A percentile compares a stretch with the other conserved stretches of the same genome.
Conservation (phyloP, 2,113 vertebrate species). For the Motacilla tschutschensis region DNA sequence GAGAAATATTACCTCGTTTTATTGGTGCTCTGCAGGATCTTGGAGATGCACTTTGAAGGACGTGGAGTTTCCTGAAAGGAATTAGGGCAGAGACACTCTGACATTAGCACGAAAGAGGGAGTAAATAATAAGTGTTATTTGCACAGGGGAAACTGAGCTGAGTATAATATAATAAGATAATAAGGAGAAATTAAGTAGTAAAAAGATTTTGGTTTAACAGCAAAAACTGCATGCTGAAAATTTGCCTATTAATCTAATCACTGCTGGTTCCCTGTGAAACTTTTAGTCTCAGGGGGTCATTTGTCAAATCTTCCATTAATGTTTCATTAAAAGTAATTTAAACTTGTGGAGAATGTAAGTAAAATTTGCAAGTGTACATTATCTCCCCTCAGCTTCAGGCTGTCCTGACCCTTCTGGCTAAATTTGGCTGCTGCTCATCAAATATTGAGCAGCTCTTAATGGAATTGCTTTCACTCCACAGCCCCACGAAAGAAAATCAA, state of each 20-base stretch:
- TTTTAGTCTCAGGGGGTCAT: conserved; percentile 42
- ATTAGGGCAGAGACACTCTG: neutral
- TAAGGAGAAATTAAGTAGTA: neutral
- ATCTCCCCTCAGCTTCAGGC: neutral
- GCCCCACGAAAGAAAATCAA: neutral
- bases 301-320: conserved; percentile 49
- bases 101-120: neutral
- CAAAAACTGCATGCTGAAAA: conserved; percentile 26
- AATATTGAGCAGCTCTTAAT: conserved; percentile 50
- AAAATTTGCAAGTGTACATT: conserved; percentile 39
- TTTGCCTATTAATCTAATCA: conserved; percentile 41
- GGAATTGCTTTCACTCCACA: conserved; percentile 17
- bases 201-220: conserved; percentile 5
- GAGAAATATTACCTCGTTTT: neutral
- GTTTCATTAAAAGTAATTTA: conserved; percentile 60
- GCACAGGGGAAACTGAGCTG: neutral
- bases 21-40: neutral
- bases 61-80: neutral
- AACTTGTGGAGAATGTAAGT: conserved; percentile 16
- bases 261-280: conserved; percentile 28
- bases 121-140: conserved; percentile 2
- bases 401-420: conserved; percentile 22
- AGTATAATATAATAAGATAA: neutral
- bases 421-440: conserved; percentile 41
- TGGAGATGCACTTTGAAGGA: neutral